Evolutionary conservation across 2,888 invertebrate species (phyloP), one percentile per base, ranked within the genome.

Genomic region (Maniola hyperantus): DNA sequence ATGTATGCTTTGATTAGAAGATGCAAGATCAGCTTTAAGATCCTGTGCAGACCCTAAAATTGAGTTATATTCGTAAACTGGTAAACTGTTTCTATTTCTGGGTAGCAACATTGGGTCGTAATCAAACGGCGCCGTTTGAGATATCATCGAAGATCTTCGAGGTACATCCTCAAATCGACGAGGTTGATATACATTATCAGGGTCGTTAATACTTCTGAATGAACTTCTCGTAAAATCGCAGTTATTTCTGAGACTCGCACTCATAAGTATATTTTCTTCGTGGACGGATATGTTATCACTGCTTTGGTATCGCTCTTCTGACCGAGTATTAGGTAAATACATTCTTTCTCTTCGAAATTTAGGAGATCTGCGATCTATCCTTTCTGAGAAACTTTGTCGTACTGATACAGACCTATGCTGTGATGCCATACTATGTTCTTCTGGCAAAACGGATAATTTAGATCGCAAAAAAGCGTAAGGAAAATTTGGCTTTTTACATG

Each of bases 401-500:
- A 86, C 91, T 77, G 83, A 88, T 81, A 81, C 91, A 67, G 81
- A 82, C 77, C 90, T 89, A 77, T 93, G 91, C 76, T 93, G 91
- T 42, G 87, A 92, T 53, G 93, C 79, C 67, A 94, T 92, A 71
- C 93, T 93, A 72, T 95, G 95, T 84, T 96, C 96, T 86, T 96
- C 96, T 1, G 96, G 96, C 71, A 96, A 86, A 54, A 96, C 96
- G 10, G 96, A 96, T 55, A 97, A 85, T 73, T 95, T 95, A 0
- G 96, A 96, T 68, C 96, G 93, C 34, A 96, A 87, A 80, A 96
- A 96, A 4, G 96, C 96, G 78, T 96, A 96, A 0, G 96, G 96
- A 75, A 96, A 96, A 76, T 95, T 95, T 1, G 94, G 94, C 71
- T 95, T 94, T 74, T 94, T 94, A 72, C 88, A 86, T 59, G 91